These are phyloP conservation scores for Polydrusus pterygomalis DNA, from an alignment of 2,888 invertebrate genomes.

Conservation along the genomic window DNA sequence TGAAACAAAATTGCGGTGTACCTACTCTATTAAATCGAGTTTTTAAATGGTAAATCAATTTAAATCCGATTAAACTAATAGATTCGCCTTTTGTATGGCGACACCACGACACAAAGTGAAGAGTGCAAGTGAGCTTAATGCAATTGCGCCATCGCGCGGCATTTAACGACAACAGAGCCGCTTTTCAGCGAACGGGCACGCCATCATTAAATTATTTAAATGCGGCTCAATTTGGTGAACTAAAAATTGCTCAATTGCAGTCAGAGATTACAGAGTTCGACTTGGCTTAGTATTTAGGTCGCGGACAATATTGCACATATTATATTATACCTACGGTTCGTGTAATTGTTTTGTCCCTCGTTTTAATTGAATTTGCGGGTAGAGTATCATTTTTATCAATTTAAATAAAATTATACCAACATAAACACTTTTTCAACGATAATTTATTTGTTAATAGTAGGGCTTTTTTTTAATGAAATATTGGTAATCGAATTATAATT, in stretches of 20 bases:
- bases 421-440: not conserved
- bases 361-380: slow-evolving; percentile 44
- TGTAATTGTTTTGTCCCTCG: slow-evolving; percentile 40
- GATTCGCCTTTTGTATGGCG: slow-evolving; percentile 27
- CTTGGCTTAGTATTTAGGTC: slow-evolving; percentile 72
- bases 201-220: slow-evolving; percentile 63
- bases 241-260: slow-evolving; percentile 64
- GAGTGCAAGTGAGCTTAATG: slow-evolving; percentile 32
- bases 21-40: not conserved
- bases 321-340: slow-evolving; percentile 39
- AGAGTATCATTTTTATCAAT: slow-evolving; percentile 17
- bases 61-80: slow-evolving; percentile 20
- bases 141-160: slow-evolving; percentile 42
- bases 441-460: not conserved
- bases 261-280: slow-evolving; percentile 68
- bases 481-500: no score
- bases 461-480: no score
- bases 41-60: slow-evolving; percentile 31
- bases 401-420: not conserved
- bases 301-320: slow-evolving; percentile 62
- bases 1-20: not conserved
- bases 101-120: slow-evolving; percentile 24
- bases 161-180: slow-evolving; percentile 36
- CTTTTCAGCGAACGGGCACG: slow-evolving; percentile 43
- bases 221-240: slow-evolving; percentile 67